Conservation (phyloP, 2,113 vertebrate genomes). For the Tilapia sparmanii region DNA sequence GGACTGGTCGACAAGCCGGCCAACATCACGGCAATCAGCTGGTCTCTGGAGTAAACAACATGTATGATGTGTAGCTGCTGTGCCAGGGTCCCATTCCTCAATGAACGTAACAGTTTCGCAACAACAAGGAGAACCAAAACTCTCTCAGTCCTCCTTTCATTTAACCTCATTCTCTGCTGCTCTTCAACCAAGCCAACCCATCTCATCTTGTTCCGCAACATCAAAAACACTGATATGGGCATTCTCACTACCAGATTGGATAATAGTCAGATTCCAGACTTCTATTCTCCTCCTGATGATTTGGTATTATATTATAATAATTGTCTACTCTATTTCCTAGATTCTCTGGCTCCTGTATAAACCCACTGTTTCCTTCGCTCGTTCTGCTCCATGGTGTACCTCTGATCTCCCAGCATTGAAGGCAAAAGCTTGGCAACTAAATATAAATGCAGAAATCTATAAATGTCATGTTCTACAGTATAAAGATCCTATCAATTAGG, state of each 20-base stretch:
- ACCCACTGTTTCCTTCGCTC: not conserved
- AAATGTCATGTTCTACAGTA: not conserved
- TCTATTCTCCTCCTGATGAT: not conserved
- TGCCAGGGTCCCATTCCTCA: not conserved
- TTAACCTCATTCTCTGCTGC: not conserved
- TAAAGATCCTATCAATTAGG: not conserved
- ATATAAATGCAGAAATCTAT: not conserved
- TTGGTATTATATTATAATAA: not conserved
- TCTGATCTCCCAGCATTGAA: not conserved
- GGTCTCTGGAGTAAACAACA: too few relatives aligned
- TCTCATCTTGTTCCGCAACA: not conserved
- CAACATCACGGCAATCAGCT: too few relatives aligned
- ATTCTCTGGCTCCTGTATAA: not conserved
- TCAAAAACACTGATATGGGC: not conserved
- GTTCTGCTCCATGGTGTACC: not conserved
- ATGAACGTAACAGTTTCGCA: accelerated
- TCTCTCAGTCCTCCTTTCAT: not conserved
- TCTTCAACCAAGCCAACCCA: not conserved
- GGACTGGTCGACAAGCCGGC: too few relatives aligned
- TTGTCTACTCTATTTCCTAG: not conserved
- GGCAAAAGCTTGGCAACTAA: not conserved
- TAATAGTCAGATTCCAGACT: not conserved
- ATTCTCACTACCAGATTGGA: not conserved
- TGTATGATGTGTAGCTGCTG: too few relatives aligned
- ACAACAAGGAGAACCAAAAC: not conserved